Evolutionary conservation across 2,113 vertebrate species (phyloP), one percentile per base, ranked within the genome.

Genomic region (Aythya baeri): DNA sequence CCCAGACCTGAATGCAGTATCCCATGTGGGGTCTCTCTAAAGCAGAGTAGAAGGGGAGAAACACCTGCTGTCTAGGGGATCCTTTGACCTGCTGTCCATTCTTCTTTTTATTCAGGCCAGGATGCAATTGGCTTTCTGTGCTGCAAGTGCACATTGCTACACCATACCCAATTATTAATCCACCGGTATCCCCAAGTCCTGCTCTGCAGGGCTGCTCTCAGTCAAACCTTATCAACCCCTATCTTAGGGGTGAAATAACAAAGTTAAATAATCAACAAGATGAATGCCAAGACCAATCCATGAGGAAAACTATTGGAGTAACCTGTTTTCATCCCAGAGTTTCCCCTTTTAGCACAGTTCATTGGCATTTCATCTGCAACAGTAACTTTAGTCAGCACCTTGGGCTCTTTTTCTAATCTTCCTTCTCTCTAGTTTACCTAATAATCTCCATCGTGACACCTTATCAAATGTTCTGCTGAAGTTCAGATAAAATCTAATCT

Each of bases 401-500:
- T 74, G 23, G 7, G 74, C 31, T 88, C 34, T 81, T 81, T 63
- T 43, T 78, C 76, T 93, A 75, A 65, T 55, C 11, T 46, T 77
- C 21, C 23, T 72, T 81, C 86, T 93, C 75, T 61, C 50, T 29
- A 87, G 34, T 93, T 92, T 84, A 68, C 80, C 80, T 66, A 26
- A 18, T 84, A 84, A 89, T 92, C 70, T 84, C 74, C 17, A 68
- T 78, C 92, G 81, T 94, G 89, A 94, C 81, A 92, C 80, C 54
- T 95, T 87, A 87, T 26, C 58, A 87, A 94, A 74, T 93, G 94
- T 96, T 96, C 91, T 92, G 38, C 43, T 91, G 43, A 83, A 82
- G 34, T 94, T 92, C 86, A 93, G 94, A 96, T 97, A 96, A 94
- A 86, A 96, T 97, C 95, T 92, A 86, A 94, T 92, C 91, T 93